Evolutionary conservation across 2,113 vertebrate species (phyloP).

Genomic region (Tupaia tana): DNA sequence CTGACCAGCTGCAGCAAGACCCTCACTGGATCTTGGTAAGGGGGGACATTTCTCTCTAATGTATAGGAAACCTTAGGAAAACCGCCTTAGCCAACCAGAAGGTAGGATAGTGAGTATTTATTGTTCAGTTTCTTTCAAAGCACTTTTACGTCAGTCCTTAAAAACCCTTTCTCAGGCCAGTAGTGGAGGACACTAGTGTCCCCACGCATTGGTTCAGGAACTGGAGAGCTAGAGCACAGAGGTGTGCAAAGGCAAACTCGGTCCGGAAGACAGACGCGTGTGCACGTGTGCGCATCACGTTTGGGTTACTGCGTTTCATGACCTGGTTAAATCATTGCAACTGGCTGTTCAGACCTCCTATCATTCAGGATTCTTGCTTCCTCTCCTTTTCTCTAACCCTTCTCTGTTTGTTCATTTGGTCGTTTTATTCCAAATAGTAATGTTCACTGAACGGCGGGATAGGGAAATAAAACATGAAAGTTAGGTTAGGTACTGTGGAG

Average conservation of each 20-base stretch:
- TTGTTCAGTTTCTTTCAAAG: slow-evolving; percentile 34
- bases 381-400: not conserved
- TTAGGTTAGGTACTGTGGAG: slow-evolving; percentile 34
- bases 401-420: slow-evolving; percentile 25
- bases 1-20: not conserved
- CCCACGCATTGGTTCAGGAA: not conserved
- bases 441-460: slow-evolving; percentile 39
- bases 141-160: slow-evolving; percentile 1
- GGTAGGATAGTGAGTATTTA: not conserved
- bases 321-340: slow-evolving; percentile 45
- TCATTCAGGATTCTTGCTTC: slow-evolving; percentile 1
- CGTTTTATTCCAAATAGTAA: slow-evolving; percentile 61
- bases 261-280: not conserved
- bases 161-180: not conserved
- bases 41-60: not conserved
- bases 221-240: not conserved
- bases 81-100: not conserved
- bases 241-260: not conserved
- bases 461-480: slow-evolving; percentile 42
- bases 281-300: not conserved
- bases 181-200: not conserved
- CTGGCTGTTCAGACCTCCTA: not conserved
- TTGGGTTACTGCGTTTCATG: not conserved
- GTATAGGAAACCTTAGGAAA: slow-evolving; percentile 11
- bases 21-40: not conserved